A percentile compares a stretch with the other conserved stretches of the same genome.
Conservation (phyloP, 23 tunicate species). For the Ascidia mentula region DNA sequence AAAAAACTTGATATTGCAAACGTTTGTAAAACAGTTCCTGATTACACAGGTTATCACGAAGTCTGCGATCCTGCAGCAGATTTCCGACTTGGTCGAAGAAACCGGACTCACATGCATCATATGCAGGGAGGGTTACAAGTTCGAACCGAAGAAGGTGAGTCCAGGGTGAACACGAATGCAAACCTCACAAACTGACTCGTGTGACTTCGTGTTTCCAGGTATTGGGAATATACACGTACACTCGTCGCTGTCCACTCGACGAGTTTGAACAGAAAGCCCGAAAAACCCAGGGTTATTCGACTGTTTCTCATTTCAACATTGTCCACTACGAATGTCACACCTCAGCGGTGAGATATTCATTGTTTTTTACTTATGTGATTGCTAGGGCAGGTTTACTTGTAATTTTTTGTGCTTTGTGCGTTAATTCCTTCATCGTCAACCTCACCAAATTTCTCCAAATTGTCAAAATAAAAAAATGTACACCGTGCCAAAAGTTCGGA, state of each 20-base stretch:
- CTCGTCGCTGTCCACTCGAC: constrained; percentile 75
- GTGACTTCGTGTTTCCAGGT: constrained; percentile 19
- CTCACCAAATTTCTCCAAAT: too few relatives aligned
- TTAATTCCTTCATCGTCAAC: too few relatives aligned
- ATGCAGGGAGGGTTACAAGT: constrained; percentile 96
- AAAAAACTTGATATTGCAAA: too few relatives aligned
- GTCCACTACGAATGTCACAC: constrained; percentile 97
- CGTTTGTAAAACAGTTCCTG: too few relatives aligned
- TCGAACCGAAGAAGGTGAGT: constrained; percentile 93
- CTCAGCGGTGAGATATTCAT: constrained; percentile 89
- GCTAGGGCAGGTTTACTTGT: too few relatives aligned
- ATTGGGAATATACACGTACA: constrained; percentile 84
- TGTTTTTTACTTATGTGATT: too few relatives aligned
- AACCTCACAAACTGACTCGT: background rate
- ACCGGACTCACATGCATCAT: constrained; percentile 92
- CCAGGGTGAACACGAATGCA: background rate
- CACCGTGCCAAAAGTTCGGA: background rate
- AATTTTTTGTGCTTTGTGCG: too few relatives aligned
- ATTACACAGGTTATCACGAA: constrained; percentile 60
- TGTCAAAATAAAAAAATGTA: too few relatives aligned
- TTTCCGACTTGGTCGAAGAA: constrained; percentile 82
- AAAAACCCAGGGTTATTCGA: constrained; percentile 83
- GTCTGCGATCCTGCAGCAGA: constrained; percentile 70
- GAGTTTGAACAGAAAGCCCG: constrained; percentile 84
- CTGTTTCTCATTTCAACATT: constrained; percentile 94